These are phyloP conservation scores for Macrotus californicus DNA, from an alignment of 2,113 vertebrate species.

Conservation along the genomic window DNA sequence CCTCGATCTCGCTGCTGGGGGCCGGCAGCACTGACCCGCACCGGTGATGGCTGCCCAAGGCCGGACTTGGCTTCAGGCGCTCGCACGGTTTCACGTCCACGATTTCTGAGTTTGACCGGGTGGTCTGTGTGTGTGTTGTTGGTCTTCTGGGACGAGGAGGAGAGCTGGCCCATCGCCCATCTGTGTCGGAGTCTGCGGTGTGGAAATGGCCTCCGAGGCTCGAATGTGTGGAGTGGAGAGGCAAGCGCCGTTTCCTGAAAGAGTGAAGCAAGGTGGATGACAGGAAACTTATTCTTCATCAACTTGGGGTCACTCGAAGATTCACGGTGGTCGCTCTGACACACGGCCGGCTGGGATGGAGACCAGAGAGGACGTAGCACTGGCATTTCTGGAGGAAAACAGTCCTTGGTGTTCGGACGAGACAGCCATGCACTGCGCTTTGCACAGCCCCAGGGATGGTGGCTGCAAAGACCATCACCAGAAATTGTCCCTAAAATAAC, in stretches of 20 bases:
- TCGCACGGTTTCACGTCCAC: too few relatives aligned
- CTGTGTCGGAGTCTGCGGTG: background rate
- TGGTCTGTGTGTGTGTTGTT: background rate
- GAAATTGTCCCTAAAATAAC: background rate
- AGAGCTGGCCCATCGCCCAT: background rate
- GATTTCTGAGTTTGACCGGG: too few relatives aligned
- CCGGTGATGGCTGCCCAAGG: background rate
- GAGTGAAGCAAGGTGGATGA: background rate
- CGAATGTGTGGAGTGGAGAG: background rate
- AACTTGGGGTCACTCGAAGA: background rate
- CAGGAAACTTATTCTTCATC: background rate
- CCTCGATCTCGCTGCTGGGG: background rate
- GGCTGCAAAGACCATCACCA: background rate
- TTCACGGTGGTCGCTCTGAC: background rate
- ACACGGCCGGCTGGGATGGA: background rate
- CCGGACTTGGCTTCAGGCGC: background rate
- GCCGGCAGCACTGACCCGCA: background rate
- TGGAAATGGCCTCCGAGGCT: background rate
- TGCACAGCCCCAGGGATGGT: background rate
- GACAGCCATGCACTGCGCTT: background rate
- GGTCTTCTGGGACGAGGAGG: background rate
- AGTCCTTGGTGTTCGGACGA: background rate
- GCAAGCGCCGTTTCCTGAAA: background rate
- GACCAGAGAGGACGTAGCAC: background rate
- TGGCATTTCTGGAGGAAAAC: background rate